These are phyloP conservation scores for Drosophila mettleri DNA, from an alignment of 2,888 invertebrate species.

Conservation along the genomic window DNA sequence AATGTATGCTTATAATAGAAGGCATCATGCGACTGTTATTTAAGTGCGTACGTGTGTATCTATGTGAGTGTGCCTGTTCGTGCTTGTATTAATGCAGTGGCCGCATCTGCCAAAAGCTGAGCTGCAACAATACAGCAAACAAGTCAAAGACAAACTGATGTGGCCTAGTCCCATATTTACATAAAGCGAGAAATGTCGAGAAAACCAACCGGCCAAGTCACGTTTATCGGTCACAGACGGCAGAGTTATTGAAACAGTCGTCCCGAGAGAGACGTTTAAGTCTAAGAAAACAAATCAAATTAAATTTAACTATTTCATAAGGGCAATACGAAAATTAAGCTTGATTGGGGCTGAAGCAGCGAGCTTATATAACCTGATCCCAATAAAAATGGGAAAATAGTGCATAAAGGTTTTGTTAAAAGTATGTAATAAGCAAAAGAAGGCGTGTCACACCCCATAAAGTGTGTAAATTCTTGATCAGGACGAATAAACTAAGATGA, in stretches of 20 bases:
- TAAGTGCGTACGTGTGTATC: conserved; percentile 41
- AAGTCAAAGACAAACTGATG: conserved; percentile 28
- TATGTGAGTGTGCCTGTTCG: not conserved
- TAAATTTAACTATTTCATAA: conserved; percentile 12
- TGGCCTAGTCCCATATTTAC: conserved; percentile 33
- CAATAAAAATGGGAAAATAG: no score
- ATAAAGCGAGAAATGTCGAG: conserved; percentile 24
- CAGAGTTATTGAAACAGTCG: conserved; percentile 43
- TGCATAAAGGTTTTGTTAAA: conserved; percentile 5
- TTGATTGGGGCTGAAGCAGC: not conserved
- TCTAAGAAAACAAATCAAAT: conserved; percentile 20
- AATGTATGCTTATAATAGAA: conserved; percentile 30
- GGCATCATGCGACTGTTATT: conserved; percentile 31
- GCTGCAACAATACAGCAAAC: conserved; percentile 55
- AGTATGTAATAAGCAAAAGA: no score
- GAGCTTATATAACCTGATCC: no score
- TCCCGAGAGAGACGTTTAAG: conserved; percentile 5
- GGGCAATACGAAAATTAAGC: not conserved
- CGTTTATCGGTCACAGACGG: conserved; percentile 68
- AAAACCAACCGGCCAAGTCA: conserved; percentile 65
- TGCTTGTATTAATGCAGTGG: conserved; percentile 53
- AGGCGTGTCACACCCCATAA: no score
- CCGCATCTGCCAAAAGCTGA: conserved; percentile 36
- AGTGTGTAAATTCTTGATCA: no score
- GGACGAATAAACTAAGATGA: no score